Percentiles rank a stretch among this genome's conserved stretches.
Conservation (phyloP, 2,113 vertebrate species). For the Otolemur garnettii region DNA sequence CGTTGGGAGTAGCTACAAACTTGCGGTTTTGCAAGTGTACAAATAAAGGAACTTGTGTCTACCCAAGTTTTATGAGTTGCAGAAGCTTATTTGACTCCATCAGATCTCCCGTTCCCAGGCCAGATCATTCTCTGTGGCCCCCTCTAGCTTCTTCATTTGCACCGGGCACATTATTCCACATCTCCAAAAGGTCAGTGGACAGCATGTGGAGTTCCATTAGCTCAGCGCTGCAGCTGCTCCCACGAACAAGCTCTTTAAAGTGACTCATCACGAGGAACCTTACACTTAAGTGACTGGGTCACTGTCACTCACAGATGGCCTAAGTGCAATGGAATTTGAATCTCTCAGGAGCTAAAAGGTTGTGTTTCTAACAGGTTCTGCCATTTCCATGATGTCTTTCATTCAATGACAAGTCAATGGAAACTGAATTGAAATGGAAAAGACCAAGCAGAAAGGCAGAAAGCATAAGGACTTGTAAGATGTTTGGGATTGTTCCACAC, state of each 20-base stretch:
- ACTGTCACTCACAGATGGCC: background rate
- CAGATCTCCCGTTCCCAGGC: background rate
- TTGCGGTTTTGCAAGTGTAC: background rate
- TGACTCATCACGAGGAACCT: background rate
- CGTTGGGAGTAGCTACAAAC: rapidly evolving
- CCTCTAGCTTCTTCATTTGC: background rate
- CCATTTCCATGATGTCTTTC: constrained; percentile 61
- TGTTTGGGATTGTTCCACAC: background rate
- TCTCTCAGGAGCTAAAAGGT: constrained; percentile 43
- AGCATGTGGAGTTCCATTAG: background rate
- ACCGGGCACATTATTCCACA: background rate
- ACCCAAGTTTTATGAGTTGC: rapidly evolving
- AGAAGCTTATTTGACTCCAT: background rate
- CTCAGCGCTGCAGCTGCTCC: background rate
- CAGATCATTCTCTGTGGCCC: background rate
- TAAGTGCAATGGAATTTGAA: constrained; percentile 50
- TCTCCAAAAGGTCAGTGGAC: background rate
- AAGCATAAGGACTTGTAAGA: background rate
- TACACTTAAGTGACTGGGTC: background rate
- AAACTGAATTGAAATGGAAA: constrained; percentile 76
- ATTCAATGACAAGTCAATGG: background rate
- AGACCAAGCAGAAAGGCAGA: constrained; percentile 56
- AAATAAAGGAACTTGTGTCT: background rate
- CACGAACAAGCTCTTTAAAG: background rate
- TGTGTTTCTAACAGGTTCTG: constrained; percentile 13